phyloP scores from a whole-genome alignment of 2,113 vertebrate species.

The Hassar affinis region DNA sequence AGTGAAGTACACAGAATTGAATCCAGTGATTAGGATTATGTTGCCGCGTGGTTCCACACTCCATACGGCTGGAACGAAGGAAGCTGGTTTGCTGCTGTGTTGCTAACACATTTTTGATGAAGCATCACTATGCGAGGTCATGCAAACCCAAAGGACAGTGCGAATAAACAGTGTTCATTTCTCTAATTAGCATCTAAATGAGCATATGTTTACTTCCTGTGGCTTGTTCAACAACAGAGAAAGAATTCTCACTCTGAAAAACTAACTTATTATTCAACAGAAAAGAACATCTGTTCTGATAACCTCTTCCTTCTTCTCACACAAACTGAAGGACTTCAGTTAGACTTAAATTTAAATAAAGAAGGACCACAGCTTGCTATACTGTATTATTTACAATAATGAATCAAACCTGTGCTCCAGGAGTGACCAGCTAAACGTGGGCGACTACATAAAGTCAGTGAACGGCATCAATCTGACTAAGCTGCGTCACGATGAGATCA shows the following conservation, averaged over 20 bases:
- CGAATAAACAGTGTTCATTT: conserved; percentile 49
- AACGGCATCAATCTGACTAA: conserved; percentile 95
- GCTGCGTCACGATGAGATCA: conserved; percentile 95
- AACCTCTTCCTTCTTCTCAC: not conserved
- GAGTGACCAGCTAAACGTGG: conserved; percentile 92
- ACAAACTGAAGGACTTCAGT: not conserved
- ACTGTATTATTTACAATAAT: not conserved
- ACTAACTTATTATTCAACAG: conserved; percentile 19
- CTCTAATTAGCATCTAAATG: conserved; percentile 56
- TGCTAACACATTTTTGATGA: conserved; percentile 40
- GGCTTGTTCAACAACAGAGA: conserved; percentile 30
- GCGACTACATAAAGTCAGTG: conserved; percentile 95
- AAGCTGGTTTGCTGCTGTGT: conserved; percentile 19
- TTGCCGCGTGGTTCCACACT: not conserved
- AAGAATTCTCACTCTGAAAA: conserved; percentile 17
- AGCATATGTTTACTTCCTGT: conserved; percentile 38
- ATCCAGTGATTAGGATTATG: not conserved
- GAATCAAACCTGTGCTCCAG: conserved; percentile 61
- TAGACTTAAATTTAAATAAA: not conserved
- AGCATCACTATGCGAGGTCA: conserved; percentile 42
- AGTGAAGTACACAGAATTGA: not conserved
- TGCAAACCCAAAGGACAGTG: conserved; percentile 38
- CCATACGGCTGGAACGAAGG: not conserved
- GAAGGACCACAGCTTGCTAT: not conserved
- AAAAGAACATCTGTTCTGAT: conserved; percentile 12